Base-by-base conservation (phyloP, 2,113 vertebrate genomes). In the Scomber scombrus region DNA sequence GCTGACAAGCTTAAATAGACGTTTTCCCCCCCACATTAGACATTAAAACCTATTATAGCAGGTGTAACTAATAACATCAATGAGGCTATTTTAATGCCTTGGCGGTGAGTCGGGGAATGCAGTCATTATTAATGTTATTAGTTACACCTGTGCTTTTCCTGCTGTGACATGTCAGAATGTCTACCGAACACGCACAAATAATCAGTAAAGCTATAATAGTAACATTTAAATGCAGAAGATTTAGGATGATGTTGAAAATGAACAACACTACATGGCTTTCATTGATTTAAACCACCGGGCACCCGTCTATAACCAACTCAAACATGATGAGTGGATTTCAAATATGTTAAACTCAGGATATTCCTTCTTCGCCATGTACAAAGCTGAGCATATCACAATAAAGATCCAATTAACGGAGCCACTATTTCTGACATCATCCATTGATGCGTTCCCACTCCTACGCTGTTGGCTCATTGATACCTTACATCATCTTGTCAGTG, bases 321-420 rank as follows among this genome's bases (percentile, higher is more conserved):
- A 52, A 55, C 78, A 62, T 19, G 15, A 26, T 26, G 21, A 43
- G 43, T 55, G 71, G 62, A 56, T 43, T 34, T 63, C 29, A 63
- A 49, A 63, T 45, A 55, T 68, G 23, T 45, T 71, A 43, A 47
- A 49, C 7, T 12, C 43, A 40, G 7, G 29, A 26, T 7, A 50
- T 47, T 18, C 34, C 11, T 16, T 1, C 31, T 46, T 55, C 34
- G 23, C 5, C 46, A 12, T 23, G 12, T 26, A 47, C 74, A n/a
- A 47, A 15, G 21, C 52, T 16, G 15, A 70, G 47, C 46, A n/a
- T 50, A 46, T 51, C 14, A 58, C 14, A 52, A 47, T 71, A 31
- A 66, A 60, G 68, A 61, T 54, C 57, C 45, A 58, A 26, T 58
- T 60, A 68, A 65, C 13, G 15, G 23, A 65, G 46, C 31, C 40